Conservation (phyloP, 2,113 vertebrate genomes). For the Clinocottus analis region DNA sequence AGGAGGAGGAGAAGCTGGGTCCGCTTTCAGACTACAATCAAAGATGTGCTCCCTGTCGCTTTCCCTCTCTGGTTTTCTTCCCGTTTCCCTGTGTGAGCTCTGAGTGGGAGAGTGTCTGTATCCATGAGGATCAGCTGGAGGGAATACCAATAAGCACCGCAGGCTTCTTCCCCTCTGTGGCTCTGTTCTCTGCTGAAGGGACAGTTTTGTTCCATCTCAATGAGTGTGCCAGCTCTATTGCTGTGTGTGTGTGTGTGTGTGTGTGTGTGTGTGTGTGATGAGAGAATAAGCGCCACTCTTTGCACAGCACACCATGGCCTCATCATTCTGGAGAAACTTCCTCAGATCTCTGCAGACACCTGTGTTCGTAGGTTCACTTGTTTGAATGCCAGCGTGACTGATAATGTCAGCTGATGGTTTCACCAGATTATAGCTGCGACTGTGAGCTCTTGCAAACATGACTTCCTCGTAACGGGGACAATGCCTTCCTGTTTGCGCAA, state of each 20-base stretch:
- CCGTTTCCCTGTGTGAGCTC: slow-evolving; percentile 58
- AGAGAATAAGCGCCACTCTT: slow-evolving; percentile 9
- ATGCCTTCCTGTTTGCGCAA: slow-evolving; percentile 45
- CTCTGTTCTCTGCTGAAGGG: slow-evolving; percentile 71
- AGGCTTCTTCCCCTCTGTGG: slow-evolving; percentile 69
- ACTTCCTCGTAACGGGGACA: slow-evolving; percentile 35
- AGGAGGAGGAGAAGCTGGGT: slow-evolving; percentile 8
- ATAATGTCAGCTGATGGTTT: slow-evolving; percentile 12
- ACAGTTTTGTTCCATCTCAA: slow-evolving; percentile 71
- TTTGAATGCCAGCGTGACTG: slow-evolving; percentile 1
- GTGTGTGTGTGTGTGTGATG: slow-evolving; percentile 29
- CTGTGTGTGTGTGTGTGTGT: slow-evolving; percentile 20
- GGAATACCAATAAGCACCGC: slow-evolving; percentile 79
- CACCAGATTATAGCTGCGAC: slow-evolving; percentile 31
- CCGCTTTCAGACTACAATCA: slow-evolving; percentile 54
- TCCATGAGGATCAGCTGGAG: slow-evolving; percentile 73
- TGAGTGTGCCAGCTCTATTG: slow-evolving; percentile 53
- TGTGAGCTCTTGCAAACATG: slow-evolving; percentile 25
- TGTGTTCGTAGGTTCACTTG: slow-evolving; percentile 19
- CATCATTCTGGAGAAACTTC: background rate
- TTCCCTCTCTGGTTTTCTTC: slow-evolving; percentile 40
- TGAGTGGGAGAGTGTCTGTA: slow-evolving; percentile 65
- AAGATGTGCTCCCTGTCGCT: slow-evolving; percentile 57
- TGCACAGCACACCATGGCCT: slow-evolving; percentile 15
- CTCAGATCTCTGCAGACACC: slow-evolving; percentile 21